These are phyloP conservation scores for Cryptophagus acutangulus DNA, from an alignment of 2,888 invertebrate species.

Conservation along the genomic window DNA sequence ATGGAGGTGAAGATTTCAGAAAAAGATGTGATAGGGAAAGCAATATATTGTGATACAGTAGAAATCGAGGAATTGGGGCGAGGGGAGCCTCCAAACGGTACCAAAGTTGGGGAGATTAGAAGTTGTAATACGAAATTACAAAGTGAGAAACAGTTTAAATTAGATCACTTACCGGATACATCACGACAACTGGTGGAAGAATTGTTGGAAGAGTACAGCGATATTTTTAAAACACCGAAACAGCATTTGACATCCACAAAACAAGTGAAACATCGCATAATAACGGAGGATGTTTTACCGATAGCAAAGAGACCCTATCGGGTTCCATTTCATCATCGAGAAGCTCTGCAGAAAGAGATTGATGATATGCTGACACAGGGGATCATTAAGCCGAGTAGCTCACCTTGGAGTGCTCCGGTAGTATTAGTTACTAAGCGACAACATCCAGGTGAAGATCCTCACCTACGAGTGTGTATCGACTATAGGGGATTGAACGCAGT, in stretches of 20 bases:
- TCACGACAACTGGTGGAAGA: background rate
- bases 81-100: too few species aligned
- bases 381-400: background rate
- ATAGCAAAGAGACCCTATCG: constrained; percentile 4
- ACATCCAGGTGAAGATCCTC: constrained; percentile 11
- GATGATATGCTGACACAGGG: background rate
- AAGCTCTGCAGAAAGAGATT: background rate
- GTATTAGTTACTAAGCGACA: background rate
- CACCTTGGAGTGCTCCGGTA: background rate
- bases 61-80: too few species aligned
- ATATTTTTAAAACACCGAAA: constrained; percentile 1
- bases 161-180: background rate
- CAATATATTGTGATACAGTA: too few species aligned
- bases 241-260: too few species aligned
- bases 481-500: constrained; percentile 18
- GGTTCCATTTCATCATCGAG: too few species aligned
- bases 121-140: background rate
- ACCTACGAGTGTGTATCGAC: constrained; percentile 14
- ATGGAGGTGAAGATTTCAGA: too few species aligned
- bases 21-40: too few species aligned
- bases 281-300: too few species aligned
- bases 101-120: too few species aligned
- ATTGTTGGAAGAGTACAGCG: background rate
- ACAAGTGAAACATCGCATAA: too few species aligned
- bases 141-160: background rate